Base-by-base conservation (phyloP, 2,888 invertebrate genomes). In the Euzophera pinguis region DNA sequence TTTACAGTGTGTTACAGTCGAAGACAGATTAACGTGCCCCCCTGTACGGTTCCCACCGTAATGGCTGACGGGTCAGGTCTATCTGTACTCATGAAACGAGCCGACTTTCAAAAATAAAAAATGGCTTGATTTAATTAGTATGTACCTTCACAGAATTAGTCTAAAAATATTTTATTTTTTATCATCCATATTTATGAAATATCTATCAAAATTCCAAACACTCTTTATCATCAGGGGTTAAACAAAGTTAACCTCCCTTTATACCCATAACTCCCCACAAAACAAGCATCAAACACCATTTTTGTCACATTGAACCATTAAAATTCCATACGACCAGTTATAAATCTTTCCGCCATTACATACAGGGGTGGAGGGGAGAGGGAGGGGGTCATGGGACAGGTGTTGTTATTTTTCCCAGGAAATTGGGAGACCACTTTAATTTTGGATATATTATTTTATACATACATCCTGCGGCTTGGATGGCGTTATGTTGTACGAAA, bases 281-380 rank as follows among this genome's bases (percentile, higher is more conserved):
- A 48, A 48, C 35, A n/a, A 38, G 7, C 37, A 48, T 41, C 41
- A 41, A 17, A 41, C 41, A 41, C 16, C 41, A 41, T 41, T 41
- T 41, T 41, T 41, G 42, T 43, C 42, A 43, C 42, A 43, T 43
- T 51, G 62, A 64, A 59, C 75, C 78, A 78, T 83, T 81, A 81
- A 81, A 81, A 81, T 78, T 82, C 75, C 73, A 69, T 71, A 73
- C 76, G 71, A 5, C 22, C 22, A 73, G 63, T 69, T 72, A 84
- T 86, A 83, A 83, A 85, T 86, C 78, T 78, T 75, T 69, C 63
- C 69, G 62, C 78, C 77, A 79, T 81, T 80, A 78, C 72, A 63
- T 73, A 64, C 59, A 75, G 76, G 78, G 78, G 77, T 79, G 75
- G 1, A n/a, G n/a, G 35, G 35, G n/a, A 3, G 35, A 12, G 35